phyloP scores from a whole-genome alignment of 2,888 invertebrate genomes.

The Folsomia candida region DNA sequence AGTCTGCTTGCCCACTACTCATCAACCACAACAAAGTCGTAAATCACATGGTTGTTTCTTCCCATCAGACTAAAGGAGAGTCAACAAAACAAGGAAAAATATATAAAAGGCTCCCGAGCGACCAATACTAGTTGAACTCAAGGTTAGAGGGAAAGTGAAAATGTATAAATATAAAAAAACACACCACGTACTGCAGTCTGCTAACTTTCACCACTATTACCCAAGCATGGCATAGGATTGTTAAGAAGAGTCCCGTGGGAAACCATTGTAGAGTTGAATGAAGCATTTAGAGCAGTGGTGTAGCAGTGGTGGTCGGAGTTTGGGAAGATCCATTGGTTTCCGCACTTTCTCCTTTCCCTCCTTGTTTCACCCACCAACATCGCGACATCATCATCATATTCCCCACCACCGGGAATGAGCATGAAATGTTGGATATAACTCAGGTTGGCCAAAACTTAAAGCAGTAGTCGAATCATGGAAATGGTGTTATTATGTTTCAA shows the following conservation, averaged over 20 bases:
- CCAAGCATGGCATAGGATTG: neutral
- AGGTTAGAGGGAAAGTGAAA: slow-evolving; percentile 15
- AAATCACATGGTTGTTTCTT: slow-evolving; percentile 3
- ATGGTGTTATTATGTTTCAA: neutral
- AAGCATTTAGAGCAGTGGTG: neutral
- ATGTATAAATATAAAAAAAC: neutral
- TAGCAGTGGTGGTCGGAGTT: neutral
- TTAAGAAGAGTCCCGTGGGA: slow-evolving; percentile 5
- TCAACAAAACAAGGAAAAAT: neutral
- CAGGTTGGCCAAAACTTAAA: neutral
- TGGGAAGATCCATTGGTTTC: no score
- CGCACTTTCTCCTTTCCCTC: slow-evolving; percentile 13
- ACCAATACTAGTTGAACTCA: slow-evolving; percentile 7
- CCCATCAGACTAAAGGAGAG: neutral
- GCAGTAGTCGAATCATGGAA: slow-evolving; percentile 2
- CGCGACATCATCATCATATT: no score
- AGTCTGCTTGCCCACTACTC: neutral
- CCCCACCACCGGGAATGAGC: no score
- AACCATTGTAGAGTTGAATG: neutral
- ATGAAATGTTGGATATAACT: no score
- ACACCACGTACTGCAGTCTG: neutral
- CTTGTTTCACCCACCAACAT: slow-evolving; percentile 1
- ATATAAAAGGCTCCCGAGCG: slow-evolving; percentile 4
- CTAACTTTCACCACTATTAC: neutral
- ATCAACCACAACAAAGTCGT: neutral